These are phyloP conservation scores for Aplysina aerophoba DNA, from an alignment of 37 sponge, comb jelly and placozoan genomes.

Conservation along the genomic window DNA sequence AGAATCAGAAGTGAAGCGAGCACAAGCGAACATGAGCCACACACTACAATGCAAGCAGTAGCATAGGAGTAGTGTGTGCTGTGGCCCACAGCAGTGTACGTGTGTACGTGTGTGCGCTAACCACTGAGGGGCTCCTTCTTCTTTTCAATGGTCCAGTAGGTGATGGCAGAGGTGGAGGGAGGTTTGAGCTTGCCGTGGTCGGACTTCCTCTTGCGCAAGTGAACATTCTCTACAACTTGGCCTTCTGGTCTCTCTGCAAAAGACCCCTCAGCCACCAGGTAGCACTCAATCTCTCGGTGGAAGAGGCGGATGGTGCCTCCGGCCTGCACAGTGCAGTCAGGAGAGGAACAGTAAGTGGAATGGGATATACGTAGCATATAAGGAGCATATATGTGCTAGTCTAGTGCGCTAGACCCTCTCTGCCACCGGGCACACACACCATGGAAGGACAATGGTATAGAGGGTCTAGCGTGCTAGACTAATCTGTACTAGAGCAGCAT, in stretches of 20 bases:
- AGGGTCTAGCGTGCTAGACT: too few relatives aligned
- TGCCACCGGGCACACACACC: too few relatives aligned
- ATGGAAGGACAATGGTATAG: too few relatives aligned
- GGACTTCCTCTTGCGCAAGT: constrained; percentile 58
- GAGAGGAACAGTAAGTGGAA: neutral
- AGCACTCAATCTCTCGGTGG: constrained; percentile 78
- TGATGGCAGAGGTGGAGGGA: constrained; percentile 84
- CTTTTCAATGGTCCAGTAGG: constrained; percentile 88
- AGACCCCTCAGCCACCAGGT: constrained; percentile 77
- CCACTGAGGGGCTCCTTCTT: constrained; percentile 59
- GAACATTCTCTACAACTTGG: constrained; percentile 42
- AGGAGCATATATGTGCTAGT: neutral
- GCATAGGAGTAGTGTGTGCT: neutral
- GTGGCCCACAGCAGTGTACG: neutral
- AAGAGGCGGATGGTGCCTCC: constrained; percentile 62
- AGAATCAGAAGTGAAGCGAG: too few relatives aligned
- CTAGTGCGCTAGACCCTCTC: neutral
- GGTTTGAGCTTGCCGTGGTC: constrained; percentile 50
- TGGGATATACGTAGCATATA: neutral
- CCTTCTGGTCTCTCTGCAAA: constrained; percentile 45
- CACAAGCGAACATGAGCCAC: too few relatives aligned
- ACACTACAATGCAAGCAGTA: too few relatives aligned
- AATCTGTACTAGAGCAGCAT: too few relatives aligned
- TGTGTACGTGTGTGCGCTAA: constrained; percentile 1
- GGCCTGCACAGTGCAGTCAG: constrained; percentile 23